Percentiles rank a stretch among this genome's conserved stretches.
phyloP scores from a whole-genome alignment of 2,797 vertebrate genomes.

The Pangasius mekongensis region DNA sequence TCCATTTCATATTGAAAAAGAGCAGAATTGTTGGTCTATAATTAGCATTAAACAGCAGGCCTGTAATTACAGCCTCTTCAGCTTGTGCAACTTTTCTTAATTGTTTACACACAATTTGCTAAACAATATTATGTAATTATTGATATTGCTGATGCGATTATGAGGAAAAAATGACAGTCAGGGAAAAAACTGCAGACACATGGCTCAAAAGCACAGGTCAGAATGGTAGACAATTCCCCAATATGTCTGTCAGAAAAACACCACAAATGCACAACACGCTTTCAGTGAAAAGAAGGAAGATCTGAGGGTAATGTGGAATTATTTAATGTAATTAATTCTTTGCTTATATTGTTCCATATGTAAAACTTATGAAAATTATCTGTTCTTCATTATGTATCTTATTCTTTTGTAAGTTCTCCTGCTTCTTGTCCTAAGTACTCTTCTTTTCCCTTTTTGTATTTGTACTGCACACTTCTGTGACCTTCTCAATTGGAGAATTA shows the following conservation, averaged over 20 bases:
- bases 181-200: not conserved
- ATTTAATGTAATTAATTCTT: not conserved
- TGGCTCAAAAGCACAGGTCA: not conserved
- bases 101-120: not conserved
- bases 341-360: not conserved
- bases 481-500: not conserved
- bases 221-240: not conserved
- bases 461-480: not conserved
- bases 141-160: not conserved
- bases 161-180: not conserved
- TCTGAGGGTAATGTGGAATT: not conserved
- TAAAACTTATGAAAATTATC: not conserved
- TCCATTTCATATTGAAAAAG: not conserved
- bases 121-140: not conserved
- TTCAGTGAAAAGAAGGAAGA: not conserved
- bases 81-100: not conserved
- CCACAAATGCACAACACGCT: not conserved
- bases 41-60: conserved; percentile 9
- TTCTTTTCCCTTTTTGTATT: not conserved
- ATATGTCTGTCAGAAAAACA: not conserved
- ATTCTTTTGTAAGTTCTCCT: not conserved
- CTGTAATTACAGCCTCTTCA: conserved; percentile 8
- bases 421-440: not conserved
- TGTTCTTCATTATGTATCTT: not conserved
- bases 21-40: not conserved